Conservation (phyloP, 1,140 invertebrate genomes). For the Neodiprion virginianus region DNA sequence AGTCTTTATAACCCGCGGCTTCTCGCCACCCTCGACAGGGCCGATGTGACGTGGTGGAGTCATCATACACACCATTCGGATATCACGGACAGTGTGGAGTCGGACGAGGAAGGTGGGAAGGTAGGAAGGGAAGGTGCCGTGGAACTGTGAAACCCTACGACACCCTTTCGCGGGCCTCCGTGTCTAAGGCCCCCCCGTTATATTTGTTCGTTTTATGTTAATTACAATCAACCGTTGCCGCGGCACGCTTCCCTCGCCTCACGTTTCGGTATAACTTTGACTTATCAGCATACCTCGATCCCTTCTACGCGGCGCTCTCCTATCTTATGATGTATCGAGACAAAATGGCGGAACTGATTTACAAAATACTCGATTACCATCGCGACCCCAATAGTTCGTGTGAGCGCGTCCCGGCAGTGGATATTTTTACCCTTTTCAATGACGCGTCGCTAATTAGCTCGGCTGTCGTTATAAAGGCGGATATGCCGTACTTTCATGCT, state of each 20-base stretch:
- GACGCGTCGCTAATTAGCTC: too few relatives aligned
- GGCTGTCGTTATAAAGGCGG: too few relatives aligned
- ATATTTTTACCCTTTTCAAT: too few relatives aligned
- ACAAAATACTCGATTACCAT: conserved; percentile 54
- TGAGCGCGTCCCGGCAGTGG: too few relatives aligned
- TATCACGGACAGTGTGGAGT: too few relatives aligned
- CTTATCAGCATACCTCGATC: too few relatives aligned
- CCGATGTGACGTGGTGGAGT: neutral
- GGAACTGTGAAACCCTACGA: neutral
- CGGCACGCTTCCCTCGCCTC: neutral
- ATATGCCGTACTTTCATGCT: too few relatives aligned
- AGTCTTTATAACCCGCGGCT: conserved; percentile 30
- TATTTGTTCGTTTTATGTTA: conserved; percentile 55
- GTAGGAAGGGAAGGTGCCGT: neutral
- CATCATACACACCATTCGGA: too few relatives aligned
- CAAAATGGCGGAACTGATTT: conserved; percentile 61
- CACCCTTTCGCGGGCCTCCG: conserved; percentile 47
- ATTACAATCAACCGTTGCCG: conserved; percentile 50
- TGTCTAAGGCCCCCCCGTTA: conserved; percentile 12
- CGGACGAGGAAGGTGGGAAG: neutral
- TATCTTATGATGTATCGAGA: conserved; percentile 53
- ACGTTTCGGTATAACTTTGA: too few relatives aligned
- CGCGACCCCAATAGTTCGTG: too few relatives aligned
- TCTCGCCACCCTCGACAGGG: conserved; percentile 15
- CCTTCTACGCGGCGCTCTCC: neutral